A percentile compares a stretch with the other conserved stretches of the same genome.
Evolutionary conservation across 2,113 vertebrate genomes (phyloP).

Genomic region (Rhinolophus ferrumequinum): DNA sequence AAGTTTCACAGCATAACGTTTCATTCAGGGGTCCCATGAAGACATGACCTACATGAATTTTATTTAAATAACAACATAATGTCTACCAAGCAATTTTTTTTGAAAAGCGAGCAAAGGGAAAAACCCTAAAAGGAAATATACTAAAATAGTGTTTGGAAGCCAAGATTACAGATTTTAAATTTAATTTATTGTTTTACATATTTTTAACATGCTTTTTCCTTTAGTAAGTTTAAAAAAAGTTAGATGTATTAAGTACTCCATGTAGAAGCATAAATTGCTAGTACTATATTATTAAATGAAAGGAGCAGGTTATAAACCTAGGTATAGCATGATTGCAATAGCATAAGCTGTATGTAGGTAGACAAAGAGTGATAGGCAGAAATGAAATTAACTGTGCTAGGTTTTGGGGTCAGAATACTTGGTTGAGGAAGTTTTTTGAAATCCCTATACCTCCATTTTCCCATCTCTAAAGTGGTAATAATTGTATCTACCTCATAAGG

Average conservation of each 20-base stretch:
- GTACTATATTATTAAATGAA: not conserved
- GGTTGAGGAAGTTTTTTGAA: not conserved
- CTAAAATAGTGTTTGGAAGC: constrained; percentile 2
- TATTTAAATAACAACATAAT: not conserved
- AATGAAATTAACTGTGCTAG: not conserved
- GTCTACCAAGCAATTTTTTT: not conserved
- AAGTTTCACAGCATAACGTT: not conserved
- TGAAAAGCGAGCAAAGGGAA: not conserved
- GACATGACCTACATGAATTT: not conserved
- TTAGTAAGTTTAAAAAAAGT: not conserved
- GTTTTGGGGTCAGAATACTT: constrained; percentile 11
- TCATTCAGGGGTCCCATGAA: not conserved
- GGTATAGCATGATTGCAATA: not conserved
- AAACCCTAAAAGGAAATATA: not conserved
- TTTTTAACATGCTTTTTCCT: not conserved
- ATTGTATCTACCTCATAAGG: not conserved
- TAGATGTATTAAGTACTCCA: not conserved
- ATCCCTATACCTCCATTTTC: not conserved
- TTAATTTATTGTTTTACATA: constrained; percentile 10
- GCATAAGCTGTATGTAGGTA: not conserved
- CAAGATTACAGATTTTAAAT: not conserved
- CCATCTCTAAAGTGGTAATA: not conserved
- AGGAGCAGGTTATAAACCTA: not conserved
- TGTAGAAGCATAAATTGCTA: not conserved
- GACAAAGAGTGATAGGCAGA: not conserved